These are phyloP conservation scores for Calliopsis andreniformis DNA, from an alignment of 1,140 invertebrate genomes.

Conservation along the genomic window DNA sequence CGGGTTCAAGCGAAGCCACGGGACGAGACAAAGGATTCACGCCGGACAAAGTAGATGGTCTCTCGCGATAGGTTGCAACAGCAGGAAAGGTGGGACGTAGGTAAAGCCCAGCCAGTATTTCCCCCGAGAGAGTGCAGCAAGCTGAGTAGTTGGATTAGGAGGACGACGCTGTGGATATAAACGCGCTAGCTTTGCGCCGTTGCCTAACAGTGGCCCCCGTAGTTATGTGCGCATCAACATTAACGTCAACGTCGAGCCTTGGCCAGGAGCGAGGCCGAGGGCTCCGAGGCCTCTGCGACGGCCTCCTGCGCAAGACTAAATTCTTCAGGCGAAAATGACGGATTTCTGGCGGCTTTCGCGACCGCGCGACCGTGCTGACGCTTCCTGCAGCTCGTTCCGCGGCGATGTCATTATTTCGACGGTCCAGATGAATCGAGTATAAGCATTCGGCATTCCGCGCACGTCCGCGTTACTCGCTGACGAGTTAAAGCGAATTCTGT, in stretches of 20 bases:
- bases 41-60: slow-evolving; percentile 39
- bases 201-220: not conserved
- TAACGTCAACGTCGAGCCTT: slow-evolving; percentile 42
- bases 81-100: slow-evolving; percentile 42
- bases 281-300: not conserved
- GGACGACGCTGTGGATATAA: slow-evolving; percentile 34
- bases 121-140: slow-evolving; percentile 51
- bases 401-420: not conserved
- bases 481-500: too few relatives aligned
- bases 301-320: slow-evolving; percentile 33
- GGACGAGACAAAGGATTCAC: slow-evolving; percentile 44
- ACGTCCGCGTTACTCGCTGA: too few relatives aligned
- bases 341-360: slow-evolving; percentile 19
- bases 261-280: not conserved
- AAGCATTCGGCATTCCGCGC: not conserved
- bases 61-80: slow-evolving; percentile 44
- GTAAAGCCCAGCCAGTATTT: slow-evolving; percentile 60
- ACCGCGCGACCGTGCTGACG: not conserved
- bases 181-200: slow-evolving; percentile 43
- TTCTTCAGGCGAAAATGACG: slow-evolving; percentile 50
- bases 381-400: not conserved
- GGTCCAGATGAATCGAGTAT: not conserved
- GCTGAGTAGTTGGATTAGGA: slow-evolving; percentile 39
- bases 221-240: slow-evolving; percentile 39
- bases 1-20: slow-evolving; percentile 34